phyloP scores from a whole-genome alignment of 2,797 vertebrate species.

The Enteromius thamalakanensis region DNA sequence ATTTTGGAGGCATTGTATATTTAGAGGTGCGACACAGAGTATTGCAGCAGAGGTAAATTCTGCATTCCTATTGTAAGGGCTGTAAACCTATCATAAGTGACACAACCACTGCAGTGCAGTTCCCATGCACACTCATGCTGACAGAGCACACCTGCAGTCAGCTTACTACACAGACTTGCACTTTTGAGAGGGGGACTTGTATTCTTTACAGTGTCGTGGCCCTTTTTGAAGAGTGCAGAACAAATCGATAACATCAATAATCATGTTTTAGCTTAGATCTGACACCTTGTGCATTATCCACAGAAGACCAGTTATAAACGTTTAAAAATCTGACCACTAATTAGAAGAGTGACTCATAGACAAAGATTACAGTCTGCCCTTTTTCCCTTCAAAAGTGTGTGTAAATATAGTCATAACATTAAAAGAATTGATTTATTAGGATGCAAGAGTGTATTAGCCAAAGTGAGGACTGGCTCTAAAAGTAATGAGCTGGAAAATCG shows the following conservation, averaged over 20 bases:
- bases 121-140: constrained; percentile 33
- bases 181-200: background rate
- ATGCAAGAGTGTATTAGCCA: constrained; percentile 46
- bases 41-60: background rate
- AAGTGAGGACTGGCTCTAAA: constrained; percentile 51
- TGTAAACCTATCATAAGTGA: constrained; percentile 7
- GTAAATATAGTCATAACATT: constrained; percentile 58
- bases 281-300: background rate
- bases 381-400: background rate
- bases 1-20: background rate
- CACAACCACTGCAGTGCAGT: constrained; percentile 32
- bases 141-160: constrained; percentile 41
- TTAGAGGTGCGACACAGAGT: background rate
- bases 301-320: background rate
- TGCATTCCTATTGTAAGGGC: background rate
- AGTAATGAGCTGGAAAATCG: constrained; percentile 60
- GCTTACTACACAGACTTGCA: constrained; percentile 27
- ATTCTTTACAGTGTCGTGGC: background rate
- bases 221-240: constrained; percentile 8
- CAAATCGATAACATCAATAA: constrained; percentile 20
- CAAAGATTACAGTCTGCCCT: background rate
- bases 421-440: constrained; percentile 57
- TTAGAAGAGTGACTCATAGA: background rate
- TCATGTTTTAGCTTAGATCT: constrained; percentile 8
- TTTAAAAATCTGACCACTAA: background rate